Conservation (phyloP, 2,888 invertebrate species). For the Lampropteryx suffumata region DNA sequence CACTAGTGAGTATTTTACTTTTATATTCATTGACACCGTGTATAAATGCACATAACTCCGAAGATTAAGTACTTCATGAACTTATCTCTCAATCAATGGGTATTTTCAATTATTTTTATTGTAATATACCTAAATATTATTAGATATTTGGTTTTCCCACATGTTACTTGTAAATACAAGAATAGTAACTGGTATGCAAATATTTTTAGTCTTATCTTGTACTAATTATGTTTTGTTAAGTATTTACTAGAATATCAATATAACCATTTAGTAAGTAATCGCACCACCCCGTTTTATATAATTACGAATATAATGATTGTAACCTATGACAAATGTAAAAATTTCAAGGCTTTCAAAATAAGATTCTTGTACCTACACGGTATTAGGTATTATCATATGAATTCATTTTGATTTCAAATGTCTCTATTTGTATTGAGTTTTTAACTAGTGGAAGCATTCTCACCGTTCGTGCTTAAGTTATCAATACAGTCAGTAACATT, state of each 20-base stretch:
- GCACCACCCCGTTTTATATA: conserved; percentile 32
- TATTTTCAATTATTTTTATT: conserved; percentile 4
- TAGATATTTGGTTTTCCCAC: conserved; percentile 16
- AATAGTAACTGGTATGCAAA: conserved; percentile 27
- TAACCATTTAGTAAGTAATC: conserved; percentile 10
- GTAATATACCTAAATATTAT: conserved; percentile 1
- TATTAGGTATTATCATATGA: conserved; percentile 5
- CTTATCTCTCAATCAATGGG: conserved; percentile 14
- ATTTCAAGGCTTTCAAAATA: no score
- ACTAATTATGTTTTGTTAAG: conserved; percentile 3
- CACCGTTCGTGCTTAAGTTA: conserved; percentile 82
- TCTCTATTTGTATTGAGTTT: conserved; percentile 38
- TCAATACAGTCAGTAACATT: conserved; percentile 78
- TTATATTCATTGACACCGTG: conserved; percentile 59
- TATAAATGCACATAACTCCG: conserved; percentile 71
- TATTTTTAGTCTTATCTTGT: conserved; percentile 1
- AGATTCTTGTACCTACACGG: neutral
- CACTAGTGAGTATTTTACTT: conserved; percentile 70
- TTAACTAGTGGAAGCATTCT: conserved; percentile 81
- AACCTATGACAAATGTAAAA: neutral
- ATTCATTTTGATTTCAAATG: conserved; percentile 19
- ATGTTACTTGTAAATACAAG: conserved; percentile 48
- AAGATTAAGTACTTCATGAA: conserved; percentile 4
- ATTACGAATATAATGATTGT: conserved; percentile 2
- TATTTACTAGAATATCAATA: conserved; percentile 16